Percentiles rank a stretch among this genome's conserved stretches.
Conservation (phyloP, 2,797 vertebrate species). For the Dicrostonyx torquatus region DNA sequence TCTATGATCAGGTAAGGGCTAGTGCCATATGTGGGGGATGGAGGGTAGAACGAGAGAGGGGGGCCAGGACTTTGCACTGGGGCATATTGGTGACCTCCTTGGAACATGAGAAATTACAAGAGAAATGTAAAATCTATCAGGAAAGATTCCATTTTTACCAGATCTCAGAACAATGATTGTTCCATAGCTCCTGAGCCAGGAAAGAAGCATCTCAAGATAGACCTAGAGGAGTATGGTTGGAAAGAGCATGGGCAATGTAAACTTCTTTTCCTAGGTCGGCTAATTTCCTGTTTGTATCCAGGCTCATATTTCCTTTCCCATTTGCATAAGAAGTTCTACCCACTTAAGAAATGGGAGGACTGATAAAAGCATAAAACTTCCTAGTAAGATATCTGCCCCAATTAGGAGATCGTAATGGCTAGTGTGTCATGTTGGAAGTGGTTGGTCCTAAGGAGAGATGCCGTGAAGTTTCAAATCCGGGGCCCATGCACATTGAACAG, state of each 20-base stretch:
- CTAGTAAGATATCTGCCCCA: background rate
- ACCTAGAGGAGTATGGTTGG: background rate
- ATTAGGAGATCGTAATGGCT: background rate
- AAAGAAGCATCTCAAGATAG: slow-evolving; percentile 9
- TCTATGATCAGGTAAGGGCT: background rate
- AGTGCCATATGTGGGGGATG: background rate
- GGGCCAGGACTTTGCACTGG: background rate
- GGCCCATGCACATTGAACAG: background rate
- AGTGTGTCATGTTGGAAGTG: background rate
- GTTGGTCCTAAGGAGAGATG: background rate
- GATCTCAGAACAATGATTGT: slow-evolving; percentile 36
- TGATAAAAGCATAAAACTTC: background rate
- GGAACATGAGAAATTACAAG: slow-evolving; percentile 17
- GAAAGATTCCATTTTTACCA: background rate
- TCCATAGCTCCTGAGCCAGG: background rate
- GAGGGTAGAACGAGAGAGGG: background rate
- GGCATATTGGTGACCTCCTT: background rate
- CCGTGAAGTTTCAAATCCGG: background rate
- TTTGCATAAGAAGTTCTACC: background rate
- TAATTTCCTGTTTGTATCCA: background rate
- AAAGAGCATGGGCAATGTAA: background rate
- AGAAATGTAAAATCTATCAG: background rate
- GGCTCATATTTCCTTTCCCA: background rate
- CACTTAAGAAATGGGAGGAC: background rate
- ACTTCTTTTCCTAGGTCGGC: background rate